Conservation (phyloP, 2,797 vertebrate genomes). For the Hylomyscus alleni region DNA sequence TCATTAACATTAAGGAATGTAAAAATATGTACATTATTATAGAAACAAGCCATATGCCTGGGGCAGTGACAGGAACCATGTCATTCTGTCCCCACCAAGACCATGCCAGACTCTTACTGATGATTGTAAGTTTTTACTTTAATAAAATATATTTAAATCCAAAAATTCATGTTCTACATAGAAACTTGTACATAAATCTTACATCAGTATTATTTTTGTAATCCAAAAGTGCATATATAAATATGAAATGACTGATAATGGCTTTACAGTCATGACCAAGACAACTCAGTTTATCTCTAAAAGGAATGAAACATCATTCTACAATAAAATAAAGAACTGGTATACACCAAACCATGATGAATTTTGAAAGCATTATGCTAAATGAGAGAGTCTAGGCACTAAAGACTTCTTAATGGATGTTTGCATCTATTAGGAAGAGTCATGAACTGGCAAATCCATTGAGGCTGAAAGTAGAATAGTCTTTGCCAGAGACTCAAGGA, state of each 20-base stretch:
- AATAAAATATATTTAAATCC: slow-evolving; percentile 35
- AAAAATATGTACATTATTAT: neutral
- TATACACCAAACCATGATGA: neutral
- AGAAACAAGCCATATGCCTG: neutral
- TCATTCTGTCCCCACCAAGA: neutral
- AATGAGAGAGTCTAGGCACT: neutral
- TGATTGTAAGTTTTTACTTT: neutral
- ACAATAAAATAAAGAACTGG: neutral
- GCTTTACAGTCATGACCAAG: neutral
- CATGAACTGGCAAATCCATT: neutral
- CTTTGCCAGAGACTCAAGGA: neutral
- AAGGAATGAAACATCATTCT: neutral
- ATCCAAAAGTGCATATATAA: slow-evolving; percentile 1
- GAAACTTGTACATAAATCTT: neutral
- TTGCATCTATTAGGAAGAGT: neutral
- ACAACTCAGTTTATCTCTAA: neutral
- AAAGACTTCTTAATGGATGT: neutral
- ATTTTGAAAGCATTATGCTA: slow-evolving; percentile 1
- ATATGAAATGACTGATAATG: neutral
- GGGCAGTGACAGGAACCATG: neutral
- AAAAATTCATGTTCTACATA: neutral
- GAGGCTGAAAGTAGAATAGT: neutral
- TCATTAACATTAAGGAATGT: neutral
- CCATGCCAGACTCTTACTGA: neutral
- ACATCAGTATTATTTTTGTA: neutral